These are phyloP conservation scores for Hoplodrina ambigua DNA, from an alignment of 2,888 invertebrate genomes.

Conservation along the genomic window DNA sequence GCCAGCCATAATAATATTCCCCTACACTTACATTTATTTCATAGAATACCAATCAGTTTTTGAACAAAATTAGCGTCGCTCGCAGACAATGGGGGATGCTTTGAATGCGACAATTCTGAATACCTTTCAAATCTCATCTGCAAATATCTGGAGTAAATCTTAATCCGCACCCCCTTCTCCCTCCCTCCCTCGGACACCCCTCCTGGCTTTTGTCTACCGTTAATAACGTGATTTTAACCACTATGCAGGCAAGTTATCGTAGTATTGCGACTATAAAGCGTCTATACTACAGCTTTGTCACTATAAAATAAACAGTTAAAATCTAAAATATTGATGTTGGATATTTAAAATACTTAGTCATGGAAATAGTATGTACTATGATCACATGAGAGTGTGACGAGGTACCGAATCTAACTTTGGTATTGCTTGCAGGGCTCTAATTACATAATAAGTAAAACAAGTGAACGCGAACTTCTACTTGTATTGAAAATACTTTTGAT, in stretches of 20 bases:
- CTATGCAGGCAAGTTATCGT: conserved; percentile 29
- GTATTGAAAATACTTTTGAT: too few relatives aligned
- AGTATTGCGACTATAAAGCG: background rate
- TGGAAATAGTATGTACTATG: too few relatives aligned
- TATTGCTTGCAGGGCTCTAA: too few relatives aligned
- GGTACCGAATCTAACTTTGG: too few relatives aligned
- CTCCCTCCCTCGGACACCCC: conserved; percentile 45
- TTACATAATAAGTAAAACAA: too few relatives aligned
- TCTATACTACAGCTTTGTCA: too few relatives aligned
- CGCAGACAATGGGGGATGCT: conserved; percentile 73
- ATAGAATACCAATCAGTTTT: conserved; percentile 56
- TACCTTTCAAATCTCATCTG: conserved; percentile 81
- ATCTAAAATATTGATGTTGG: background rate
- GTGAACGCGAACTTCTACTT: too few relatives aligned
- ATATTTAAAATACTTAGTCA: background rate
- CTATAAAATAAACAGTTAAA: too few relatives aligned
- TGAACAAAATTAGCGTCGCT: conserved; percentile 69
- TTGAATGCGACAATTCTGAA: conserved; percentile 71
- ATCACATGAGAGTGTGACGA: too few relatives aligned
- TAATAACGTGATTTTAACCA: conserved; percentile 63
- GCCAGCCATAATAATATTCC: background rate
- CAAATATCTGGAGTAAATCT: conserved; percentile 86
- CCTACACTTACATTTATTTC: conserved; percentile 20
- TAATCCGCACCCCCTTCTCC: conserved; percentile 72
- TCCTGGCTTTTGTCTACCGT: conserved; percentile 62